Base-by-base conservation (phyloP, 2,888 invertebrate genomes). In the Halocaridina rubra region DNA sequence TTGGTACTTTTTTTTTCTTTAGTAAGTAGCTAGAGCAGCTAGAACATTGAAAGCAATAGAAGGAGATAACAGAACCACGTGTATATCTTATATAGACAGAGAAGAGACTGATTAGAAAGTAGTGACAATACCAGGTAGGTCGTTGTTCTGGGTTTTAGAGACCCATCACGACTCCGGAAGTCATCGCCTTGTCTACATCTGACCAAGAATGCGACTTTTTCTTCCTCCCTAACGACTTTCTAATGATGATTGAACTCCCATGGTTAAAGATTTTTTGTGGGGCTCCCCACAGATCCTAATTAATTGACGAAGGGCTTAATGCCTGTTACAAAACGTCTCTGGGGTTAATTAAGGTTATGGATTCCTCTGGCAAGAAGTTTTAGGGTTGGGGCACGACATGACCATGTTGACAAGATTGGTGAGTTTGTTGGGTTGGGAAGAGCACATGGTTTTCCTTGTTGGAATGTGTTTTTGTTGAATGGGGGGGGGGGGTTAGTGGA, bases 211-310 rank as follows among this genome's bases (percentile, higher is more conserved):
- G 33, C 71, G 10, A 16, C 3, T 72, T 72, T 72, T 33, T 19
- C 53, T 53, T 19, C 53, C 19, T 53, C 13, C 33, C 39, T 72
- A 72, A 72, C 71, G 71, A 72, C 71, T 33, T 72, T 72, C 71
- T 72, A 72, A 72, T 72, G 71, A 72, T 72, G 71, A 72, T 72
- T 72, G 71, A 72, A 72, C 71, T 8, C 71, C 19, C 71, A 24
- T 72, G 71, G 32, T 13, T 30, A 19, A 33, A n/a, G n/a, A 7
- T n/a, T 72, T 64, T 22, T 72, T 72, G 71, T 33, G 0, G n/a
- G 4, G 32, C 33, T 72, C 24, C 19, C 39, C 10, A 19, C 19
- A 32, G 33, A 32, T 32, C 8, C 33, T 72, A 72, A 72, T 72
- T 33, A 72, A 72, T 33, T 33, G 71, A 13, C 53, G 33, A 32